Conservation (phyloP, 1,140 invertebrate species). For the Chlorops oryzae region DNA sequence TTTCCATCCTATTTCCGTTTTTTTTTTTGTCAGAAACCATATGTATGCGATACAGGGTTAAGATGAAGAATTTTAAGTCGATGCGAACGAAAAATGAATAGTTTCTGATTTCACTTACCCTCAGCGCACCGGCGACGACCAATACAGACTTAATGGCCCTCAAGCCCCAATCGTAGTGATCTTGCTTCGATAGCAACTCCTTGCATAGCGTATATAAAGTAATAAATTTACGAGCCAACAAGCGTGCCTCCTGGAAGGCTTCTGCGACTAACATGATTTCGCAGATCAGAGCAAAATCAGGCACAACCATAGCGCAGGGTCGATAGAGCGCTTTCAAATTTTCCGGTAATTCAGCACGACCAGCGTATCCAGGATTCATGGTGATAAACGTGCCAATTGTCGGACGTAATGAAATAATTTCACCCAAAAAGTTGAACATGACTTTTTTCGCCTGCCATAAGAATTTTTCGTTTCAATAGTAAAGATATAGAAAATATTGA, state of each 20-base stretch:
- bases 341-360: slow-evolving; percentile 69
- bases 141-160: slow-evolving; percentile 89
- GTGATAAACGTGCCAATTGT: slow-evolving; percentile 90
- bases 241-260: slow-evolving; percentile 80
- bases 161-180: slow-evolving; percentile 93
- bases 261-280: slow-evolving; percentile 93
- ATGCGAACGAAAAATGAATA: too few relatives aligned
- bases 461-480: too few relatives aligned
- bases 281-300: slow-evolving; percentile 87
- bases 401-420: slow-evolving; percentile 66
- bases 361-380: slow-evolving; percentile 88
- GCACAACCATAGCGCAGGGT: slow-evolving; percentile 92
- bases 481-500: neutral
- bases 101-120: slow-evolving; percentile 50
- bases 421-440: slow-evolving; percentile 78
- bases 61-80: too few relatives aligned
- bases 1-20: too few relatives aligned
- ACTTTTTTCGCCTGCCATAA: slow-evolving; percentile 56
- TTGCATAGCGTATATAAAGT: slow-evolving; percentile 82
- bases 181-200: slow-evolving; percentile 85
- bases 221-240: slow-evolving; percentile 85
- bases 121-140: slow-evolving; percentile 80
- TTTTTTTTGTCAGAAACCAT: too few relatives aligned
- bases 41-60: too few relatives aligned
- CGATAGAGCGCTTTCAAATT: slow-evolving; percentile 48